These are phyloP conservation scores for Lottia scabra DNA, from an alignment of 2,888 invertebrate genomes.

Conservation along the genomic window DNA sequence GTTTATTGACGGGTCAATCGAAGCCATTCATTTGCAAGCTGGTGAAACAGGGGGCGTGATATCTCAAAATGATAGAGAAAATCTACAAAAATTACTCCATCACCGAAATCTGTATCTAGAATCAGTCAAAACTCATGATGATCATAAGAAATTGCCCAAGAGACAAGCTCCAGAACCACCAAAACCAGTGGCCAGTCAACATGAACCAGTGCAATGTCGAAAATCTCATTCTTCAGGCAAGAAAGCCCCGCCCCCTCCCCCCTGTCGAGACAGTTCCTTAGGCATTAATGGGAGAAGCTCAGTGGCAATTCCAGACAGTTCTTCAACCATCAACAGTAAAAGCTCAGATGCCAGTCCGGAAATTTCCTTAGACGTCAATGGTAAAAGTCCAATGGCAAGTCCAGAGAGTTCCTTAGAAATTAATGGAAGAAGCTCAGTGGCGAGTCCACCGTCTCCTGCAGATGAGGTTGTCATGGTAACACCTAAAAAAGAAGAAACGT, in stretches of 20 bases:
- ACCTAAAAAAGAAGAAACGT: too few relatives aligned
- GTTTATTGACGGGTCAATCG: slow-evolving; percentile 63
- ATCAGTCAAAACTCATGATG: neutral
- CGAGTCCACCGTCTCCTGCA: slow-evolving; percentile 5
- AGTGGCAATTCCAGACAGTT: neutral
- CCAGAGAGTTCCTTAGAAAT: neutral
- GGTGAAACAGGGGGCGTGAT: slow-evolving; percentile 43
- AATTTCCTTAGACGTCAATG: neutral
- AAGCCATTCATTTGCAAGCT: slow-evolving; percentile 58
- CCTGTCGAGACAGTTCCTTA: neutral
- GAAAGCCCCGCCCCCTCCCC: neutral
- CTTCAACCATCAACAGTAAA: neutral
- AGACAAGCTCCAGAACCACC: neutral
- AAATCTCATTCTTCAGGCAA: neutral
- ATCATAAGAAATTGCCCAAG: neutral
- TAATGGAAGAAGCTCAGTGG: slow-evolving; percentile 5
- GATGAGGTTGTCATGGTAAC: too few relatives aligned
- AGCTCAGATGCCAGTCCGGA: too few relatives aligned
- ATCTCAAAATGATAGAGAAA: slow-evolving; percentile 47
- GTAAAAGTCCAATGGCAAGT: neutral
- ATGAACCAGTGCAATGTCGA: neutral
- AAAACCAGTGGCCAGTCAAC: neutral
- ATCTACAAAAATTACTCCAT: slow-evolving; percentile 27
- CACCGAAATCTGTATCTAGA: neutral
- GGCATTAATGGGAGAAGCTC: neutral